A percentile compares a stretch with the other conserved stretches of the same genome.
phyloP scores from a whole-genome alignment of 35 echinoderm and acorn worm genomes.

The Anneissia japonica region DNA sequence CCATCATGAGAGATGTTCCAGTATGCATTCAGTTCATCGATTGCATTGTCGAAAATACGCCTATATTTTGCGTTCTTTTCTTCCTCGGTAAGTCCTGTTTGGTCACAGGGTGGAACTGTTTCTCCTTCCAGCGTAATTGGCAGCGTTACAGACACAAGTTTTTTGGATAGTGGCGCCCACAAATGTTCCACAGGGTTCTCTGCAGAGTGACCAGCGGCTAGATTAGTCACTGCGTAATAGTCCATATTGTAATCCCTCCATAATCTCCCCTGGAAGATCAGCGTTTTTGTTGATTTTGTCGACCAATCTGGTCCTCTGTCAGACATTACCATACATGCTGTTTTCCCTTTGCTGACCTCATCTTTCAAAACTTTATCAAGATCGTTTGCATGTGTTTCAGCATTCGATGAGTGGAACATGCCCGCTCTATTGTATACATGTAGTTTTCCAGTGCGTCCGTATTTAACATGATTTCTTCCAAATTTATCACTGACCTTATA shows the following conservation, averaged over 20 bases:
- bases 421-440: slow-evolving; percentile 6
- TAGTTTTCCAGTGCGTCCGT: not conserved
- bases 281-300: slow-evolving; percentile 1
- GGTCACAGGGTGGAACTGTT: not conserved
- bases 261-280: slow-evolving; percentile 12
- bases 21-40: not conserved
- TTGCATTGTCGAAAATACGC: not conserved
- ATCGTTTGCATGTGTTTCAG: slow-evolving; percentile 12
- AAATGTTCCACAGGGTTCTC: slow-evolving; percentile 20
- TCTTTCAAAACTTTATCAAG: not conserved
- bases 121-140: not conserved
- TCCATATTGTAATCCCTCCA: slow-evolving; percentile 5
- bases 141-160: slow-evolving; percentile 3
- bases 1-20: not conserved
- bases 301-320: slow-evolving; percentile 32
- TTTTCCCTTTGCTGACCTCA: not conserved
- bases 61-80: not conserved
- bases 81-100: not conserved
- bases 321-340: not conserved
- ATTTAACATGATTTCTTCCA: slow-evolving; percentile 9
- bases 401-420: not conserved
- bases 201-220: slow-evolving; percentile 15
- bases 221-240: not conserved
- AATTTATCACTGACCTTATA: not conserved
- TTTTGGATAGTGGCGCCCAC: slow-evolving; percentile 4